Base-by-base conservation (phyloP, 2,113 vertebrate species). In the Misgurnus anguillicaudatus region DNA sequence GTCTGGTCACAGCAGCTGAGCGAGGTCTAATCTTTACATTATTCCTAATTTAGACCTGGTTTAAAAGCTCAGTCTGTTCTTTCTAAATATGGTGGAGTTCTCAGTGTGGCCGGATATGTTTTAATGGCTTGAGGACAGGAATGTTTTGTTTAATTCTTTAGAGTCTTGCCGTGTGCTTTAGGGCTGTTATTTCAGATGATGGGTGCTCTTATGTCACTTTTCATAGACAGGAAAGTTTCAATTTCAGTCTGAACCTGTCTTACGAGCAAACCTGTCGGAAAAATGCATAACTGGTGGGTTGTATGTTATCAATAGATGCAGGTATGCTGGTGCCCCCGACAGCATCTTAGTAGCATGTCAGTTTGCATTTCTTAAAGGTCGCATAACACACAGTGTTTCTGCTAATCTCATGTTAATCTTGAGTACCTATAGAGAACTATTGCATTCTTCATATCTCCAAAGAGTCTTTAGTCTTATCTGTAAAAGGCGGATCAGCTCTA, bases 71-170 rank as follows among this genome's bases (percentile, higher is more conserved):
- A 60, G 64, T 7, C 64, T 48, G 42, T 68, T 19, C 13, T n/a
- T 77, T 69, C 82, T 78, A 81, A 78, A 75, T 78, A 71, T 62
- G n/a, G 66, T 36, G 45, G 61, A 39, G 45, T 83, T 36, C 75
- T 77, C 36, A 60, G 72, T 61, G 38, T 42, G 5, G 17, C 55
- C 71, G 51, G 42, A 61, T 75, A 62, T 73, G 67, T 72, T 63
- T 80, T 68, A 64, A 84, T 53, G 9, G 47, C 13, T 16, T 17
- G 42, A 68, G 68, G 31, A 63, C 38, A 75, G 45, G 24, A 36
- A 13, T 21, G 10, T 8, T 48, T 81, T 76, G 13, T 72, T 24
- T 60, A 31, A 39, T n/a, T 13, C 16, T 66, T 19, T 83, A 13
- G 39, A 66, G 45, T 16, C 21, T 0, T 68, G 57, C 17, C 39